phyloP scores from a whole-genome alignment of 2,888 invertebrate genomes.

The Hipparchia semele region DNA sequence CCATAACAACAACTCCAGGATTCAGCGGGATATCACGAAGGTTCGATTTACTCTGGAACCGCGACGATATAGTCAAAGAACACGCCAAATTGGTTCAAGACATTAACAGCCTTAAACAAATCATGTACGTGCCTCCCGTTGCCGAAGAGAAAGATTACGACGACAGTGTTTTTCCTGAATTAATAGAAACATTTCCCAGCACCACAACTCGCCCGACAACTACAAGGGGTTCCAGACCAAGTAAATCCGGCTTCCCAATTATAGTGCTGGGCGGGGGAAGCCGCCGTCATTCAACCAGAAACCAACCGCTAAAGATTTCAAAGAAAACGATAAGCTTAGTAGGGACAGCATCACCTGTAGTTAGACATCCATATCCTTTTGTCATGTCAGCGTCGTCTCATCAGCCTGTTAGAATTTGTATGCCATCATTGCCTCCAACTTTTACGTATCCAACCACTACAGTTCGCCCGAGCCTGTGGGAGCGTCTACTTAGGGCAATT shows the following conservation, averaged over 20 bases:
- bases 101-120: conserved; percentile 70
- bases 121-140: conserved; percentile 63
- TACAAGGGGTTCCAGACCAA: conserved; percentile 37
- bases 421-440: conserved; percentile 48
- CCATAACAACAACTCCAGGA: conserved; percentile 25
- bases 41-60: conserved; percentile 51
- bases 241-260: conserved; percentile 57
- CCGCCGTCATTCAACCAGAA: conserved; percentile 59
- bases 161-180: conserved; percentile 70
- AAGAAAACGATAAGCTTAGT: conserved; percentile 62
- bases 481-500: conserved; percentile 64
- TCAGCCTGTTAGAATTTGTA: conserved; percentile 65
- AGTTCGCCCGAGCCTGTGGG: conserved; percentile 60
- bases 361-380: conserved; percentile 71
- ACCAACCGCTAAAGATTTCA: conserved; percentile 56
- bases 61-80: conserved; percentile 66
- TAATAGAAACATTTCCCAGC: conserved; percentile 65
- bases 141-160: conserved; percentile 70
- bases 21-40: conserved; percentile 43
- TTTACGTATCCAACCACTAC: conserved; percentile 54
- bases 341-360: conserved; percentile 67
- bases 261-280: conserved; percentile 67
- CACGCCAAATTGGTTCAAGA: conserved; percentile 77
- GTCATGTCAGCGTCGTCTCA: conserved; percentile 57
- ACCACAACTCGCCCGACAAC: conserved; percentile 48